These are phyloP conservation scores for Asteroscopus sphinx DNA, from an alignment of 2,888 invertebrate genomes.

Conservation along the genomic window DNA sequence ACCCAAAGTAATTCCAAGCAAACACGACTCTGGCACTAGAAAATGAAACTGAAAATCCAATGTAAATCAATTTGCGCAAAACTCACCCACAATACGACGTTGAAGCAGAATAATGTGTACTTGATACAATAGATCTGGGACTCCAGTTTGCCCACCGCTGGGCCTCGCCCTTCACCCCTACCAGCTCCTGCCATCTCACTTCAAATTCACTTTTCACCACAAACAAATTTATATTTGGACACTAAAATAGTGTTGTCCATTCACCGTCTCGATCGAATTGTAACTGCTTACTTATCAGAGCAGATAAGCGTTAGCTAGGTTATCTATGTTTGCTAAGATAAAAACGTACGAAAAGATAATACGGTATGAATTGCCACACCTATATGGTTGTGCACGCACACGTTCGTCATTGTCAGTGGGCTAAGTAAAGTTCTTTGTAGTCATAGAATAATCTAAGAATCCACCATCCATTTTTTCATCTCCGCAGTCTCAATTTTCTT, in stretches of 20 bases:
- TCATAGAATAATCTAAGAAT: slow-evolving; percentile 27
- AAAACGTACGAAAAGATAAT: slow-evolving; percentile 78
- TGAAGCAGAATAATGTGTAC: slow-evolving; percentile 95
- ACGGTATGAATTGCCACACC: slow-evolving; percentile 83
- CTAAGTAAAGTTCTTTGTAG: slow-evolving; percentile 33
- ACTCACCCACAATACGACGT: slow-evolving; percentile 95
- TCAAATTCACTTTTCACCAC: slow-evolving; percentile 59
- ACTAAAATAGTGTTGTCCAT: slow-evolving; percentile 65
- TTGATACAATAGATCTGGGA: slow-evolving; percentile 94
- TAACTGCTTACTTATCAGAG: slow-evolving; percentile 77
- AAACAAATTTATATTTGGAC: slow-evolving; percentile 56
- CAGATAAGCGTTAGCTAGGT: slow-evolving; percentile 80
- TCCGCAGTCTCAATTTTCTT: slow-evolving; percentile 46
- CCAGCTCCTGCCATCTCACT: slow-evolving; percentile 90
- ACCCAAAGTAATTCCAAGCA: slow-evolving; percentile 53
- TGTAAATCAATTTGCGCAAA: slow-evolving; percentile 50
- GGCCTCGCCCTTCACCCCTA: slow-evolving; percentile 85
- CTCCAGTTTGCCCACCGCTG: slow-evolving; percentile 91
- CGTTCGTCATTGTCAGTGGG: slow-evolving; percentile 45
- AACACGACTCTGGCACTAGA: slow-evolving; percentile 36
- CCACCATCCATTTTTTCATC: slow-evolving; percentile 31
- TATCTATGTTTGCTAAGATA: slow-evolving; percentile 87
- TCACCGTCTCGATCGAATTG: slow-evolving; percentile 70
- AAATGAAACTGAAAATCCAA: slow-evolving; percentile 46
- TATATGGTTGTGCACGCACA: slow-evolving; percentile 61